Evolutionary conservation across 2,888 invertebrate genomes (phyloP), one percentile per base, ranked within the genome.

Genomic region (Apamea crenata): DNA sequence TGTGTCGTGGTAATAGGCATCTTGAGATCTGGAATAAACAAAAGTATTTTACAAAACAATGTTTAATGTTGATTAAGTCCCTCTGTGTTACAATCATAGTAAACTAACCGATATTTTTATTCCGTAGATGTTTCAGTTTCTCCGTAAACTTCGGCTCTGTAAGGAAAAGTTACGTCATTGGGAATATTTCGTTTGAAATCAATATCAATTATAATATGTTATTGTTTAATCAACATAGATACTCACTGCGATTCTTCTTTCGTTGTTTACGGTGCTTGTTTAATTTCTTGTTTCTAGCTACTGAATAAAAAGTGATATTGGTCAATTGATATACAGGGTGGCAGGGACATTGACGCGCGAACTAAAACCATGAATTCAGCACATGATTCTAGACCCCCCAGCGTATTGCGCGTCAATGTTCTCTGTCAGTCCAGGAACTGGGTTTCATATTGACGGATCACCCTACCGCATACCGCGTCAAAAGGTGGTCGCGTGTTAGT

Each of bases 211-310:
- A 53, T 40, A 40, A 40, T 40, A 7, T 18, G 25, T 36, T 25
- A 63, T 18, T 75, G 21, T 56, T 53, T 40, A 18, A 61, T 40
- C 10, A 44, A 44, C 3, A n/a, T 29, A n/a, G 4, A 47, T 73
- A 85, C 74, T 85, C 14, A 84, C 82, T 78, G 25, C 2, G 29
- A 29, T 50, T 78, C 25, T 61, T 77, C 1, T 47, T 40, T 36
- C 10, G 29, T 18, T 5, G 50, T 56, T 68, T 84, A 16, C 14
- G 47, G 16, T 71, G 67, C 25, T 18, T 47, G 29, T 71, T 78
- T 10, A 32, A 29, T 71, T 63, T 74, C 21, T 74, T 67, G 25
- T 36, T 56, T 63, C 50, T 70, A 44, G 8, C 32, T 14, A 25
- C 86, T 84, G 61, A 40, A 68, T 36, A 8, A 44, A 75, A 80